Evolutionary conservation across 2,888 invertebrate genomes (phyloP).

Genomic region (Anodontia alba): DNA sequence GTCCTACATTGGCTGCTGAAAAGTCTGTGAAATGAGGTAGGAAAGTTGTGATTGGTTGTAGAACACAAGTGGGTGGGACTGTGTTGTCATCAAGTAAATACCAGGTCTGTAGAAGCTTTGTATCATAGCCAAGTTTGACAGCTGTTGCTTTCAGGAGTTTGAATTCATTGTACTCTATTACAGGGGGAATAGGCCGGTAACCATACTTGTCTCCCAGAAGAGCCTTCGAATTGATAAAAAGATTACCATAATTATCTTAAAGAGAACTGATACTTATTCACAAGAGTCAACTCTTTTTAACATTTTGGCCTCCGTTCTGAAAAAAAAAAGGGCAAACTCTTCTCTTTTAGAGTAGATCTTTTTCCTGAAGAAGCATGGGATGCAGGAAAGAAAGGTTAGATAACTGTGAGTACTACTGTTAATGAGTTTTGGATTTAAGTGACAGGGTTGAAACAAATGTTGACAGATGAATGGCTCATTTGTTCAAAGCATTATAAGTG

Average conservation of each 20-base stretch:
- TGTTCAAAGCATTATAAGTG: no score
- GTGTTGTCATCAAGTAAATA: constrained; percentile 79
- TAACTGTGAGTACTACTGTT: no score
- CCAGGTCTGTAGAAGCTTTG: constrained; percentile 76
- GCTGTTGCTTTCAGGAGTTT: constrained; percentile 71
- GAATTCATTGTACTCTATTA: constrained; percentile 78
- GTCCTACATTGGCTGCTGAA: constrained; percentile 63
- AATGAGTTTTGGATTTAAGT: no score
- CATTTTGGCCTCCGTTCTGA: no score
- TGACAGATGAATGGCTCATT: no score
- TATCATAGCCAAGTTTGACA: constrained; percentile 66
- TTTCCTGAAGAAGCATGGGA: no score
- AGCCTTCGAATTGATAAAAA: constrained; percentile 66
- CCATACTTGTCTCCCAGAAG: constrained; percentile 84
- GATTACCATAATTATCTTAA: not conserved
- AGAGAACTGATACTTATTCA: not conserved
- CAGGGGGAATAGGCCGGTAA: constrained; percentile 77
- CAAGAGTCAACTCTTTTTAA: no score
- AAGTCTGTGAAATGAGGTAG: constrained; percentile 73
- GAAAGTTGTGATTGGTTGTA: constrained; percentile 84
- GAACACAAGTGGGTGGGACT: constrained; percentile 76
- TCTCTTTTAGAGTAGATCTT: no score
- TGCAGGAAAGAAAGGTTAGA: no score
- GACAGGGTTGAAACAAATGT: no score
- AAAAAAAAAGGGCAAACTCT: no score